phyloP scores from a whole-genome alignment of 23 tunicate genomes.

The Diplosoma virens region DNA sequence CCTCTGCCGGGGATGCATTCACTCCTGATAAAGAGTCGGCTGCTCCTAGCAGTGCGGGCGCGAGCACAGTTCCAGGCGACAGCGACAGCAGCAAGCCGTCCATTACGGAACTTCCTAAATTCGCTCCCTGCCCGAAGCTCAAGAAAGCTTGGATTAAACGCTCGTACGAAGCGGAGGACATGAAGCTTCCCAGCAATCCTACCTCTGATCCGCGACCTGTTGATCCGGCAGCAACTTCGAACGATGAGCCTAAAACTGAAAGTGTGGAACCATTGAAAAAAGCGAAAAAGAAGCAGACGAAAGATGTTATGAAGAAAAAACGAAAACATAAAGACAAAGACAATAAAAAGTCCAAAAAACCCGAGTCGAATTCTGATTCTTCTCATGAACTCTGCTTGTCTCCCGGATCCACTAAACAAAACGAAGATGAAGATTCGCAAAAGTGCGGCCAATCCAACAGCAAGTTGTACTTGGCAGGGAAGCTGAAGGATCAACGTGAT shows the following conservation, averaged over 20 bases:
- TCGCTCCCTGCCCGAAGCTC: conserved; percentile 10
- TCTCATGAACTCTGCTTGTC: not conserved
- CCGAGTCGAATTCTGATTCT: not conserved
- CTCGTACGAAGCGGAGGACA: conserved; percentile 28
- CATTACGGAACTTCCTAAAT: too few species aligned
- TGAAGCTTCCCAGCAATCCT: conserved; percentile 9
- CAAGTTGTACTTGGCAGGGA: conserved; percentile 36
- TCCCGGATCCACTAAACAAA: not conserved
- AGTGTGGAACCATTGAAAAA: too few species aligned
- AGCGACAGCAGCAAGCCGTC: too few species aligned
- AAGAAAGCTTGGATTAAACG: conserved; percentile 54
- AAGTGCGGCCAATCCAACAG: conserved; percentile 27
- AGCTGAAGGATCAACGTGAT: not conserved
- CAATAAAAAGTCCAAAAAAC: not conserved
- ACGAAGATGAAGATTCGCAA: not conserved
- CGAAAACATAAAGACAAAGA: conserved; percentile 35
- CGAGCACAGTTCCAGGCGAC: too few species aligned
- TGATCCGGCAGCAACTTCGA: not conserved
- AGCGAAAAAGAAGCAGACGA: conserved; percentile 35
- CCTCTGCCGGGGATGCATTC: too few species aligned
- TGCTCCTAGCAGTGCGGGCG: too few species aligned
- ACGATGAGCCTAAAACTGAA: too few species aligned
- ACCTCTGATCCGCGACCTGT: not conserved
- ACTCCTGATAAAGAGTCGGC: too few species aligned
- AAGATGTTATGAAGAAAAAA: conserved; percentile 38